Base-by-base conservation (phyloP, 2,888 invertebrate genomes). In the Papilio gigon region DNA sequence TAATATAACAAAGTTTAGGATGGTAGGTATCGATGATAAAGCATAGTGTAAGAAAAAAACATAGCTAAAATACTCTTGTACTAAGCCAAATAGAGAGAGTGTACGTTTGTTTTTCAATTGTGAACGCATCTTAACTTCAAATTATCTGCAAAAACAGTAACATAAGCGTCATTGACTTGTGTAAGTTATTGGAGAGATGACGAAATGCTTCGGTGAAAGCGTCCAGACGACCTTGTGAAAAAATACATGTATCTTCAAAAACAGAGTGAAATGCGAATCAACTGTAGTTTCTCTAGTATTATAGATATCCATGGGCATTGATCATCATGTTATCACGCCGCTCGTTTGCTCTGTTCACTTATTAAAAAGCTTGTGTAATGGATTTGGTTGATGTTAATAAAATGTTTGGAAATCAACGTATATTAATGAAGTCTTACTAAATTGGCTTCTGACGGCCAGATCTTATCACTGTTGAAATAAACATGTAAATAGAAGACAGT, bases 121-220 rank as follows among this genome's bases (percentile, higher is more conserved):
- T 56, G 9, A 50, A n/a, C 22, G 35, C 37, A 47, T 35, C 27
- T 47, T 64, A 27, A 64, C 6, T n/a, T n/a, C 22, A 37, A 50
- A 58, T 47, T 50, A 12, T 37, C 44, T 44, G 25, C 33, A 62
- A 56, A 59, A 64, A 60, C 44, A 58, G 17, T 64, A 59, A 58
- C 37, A 17, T 47, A 64, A 59, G 68, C 59, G 40, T 64, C 68
- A 64, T 64, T 68, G 64, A 60, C 60, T 69, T 69, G 69, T 65
- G 56, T 61, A 69, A 65, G 53, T 69, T 61, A 69, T 61, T 56
- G 56, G 17, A 44, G 56, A 60, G 56, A 50, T 20, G 56, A 17
- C 44, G 65, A 42, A 25, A 65, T 53, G 27, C 22, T 35, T 17
- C 50, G 35, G 44, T 53, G 61, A 69, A 69, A 65, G 69, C 61